Percentiles rank a stretch among this genome's conserved stretches.
These are phyloP conservation scores for Myiagra hebetior DNA, from an alignment of 2,113 vertebrate species.

Conservation along the genomic window DNA sequence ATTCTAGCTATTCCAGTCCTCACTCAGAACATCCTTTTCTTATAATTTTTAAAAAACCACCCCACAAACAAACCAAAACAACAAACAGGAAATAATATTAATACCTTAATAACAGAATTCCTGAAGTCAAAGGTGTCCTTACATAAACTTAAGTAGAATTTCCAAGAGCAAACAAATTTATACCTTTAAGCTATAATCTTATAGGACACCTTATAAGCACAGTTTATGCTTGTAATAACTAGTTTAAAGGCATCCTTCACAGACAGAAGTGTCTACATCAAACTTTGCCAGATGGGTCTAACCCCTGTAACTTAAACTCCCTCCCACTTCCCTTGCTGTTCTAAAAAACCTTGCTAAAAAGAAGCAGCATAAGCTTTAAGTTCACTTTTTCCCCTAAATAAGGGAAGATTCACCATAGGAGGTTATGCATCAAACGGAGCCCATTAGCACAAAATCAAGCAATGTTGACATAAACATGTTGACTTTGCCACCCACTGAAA, in stretches of 20 bases:
- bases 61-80: background rate
- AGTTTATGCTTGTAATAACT: background rate
- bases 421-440: background rate
- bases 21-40: background rate
- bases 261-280: background rate
- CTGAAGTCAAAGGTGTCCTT: background rate
- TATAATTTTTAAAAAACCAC: background rate
- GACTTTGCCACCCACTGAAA: background rate
- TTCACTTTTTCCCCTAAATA: background rate
- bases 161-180: background rate
- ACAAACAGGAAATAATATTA: background rate
- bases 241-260: background rate
- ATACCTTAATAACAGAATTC: background rate
- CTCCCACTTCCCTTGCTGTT: background rate
- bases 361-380: background rate
- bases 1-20: background rate
- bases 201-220: background rate
- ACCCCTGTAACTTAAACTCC: background rate
- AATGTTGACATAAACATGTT: accelerated
- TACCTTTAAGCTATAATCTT: background rate
- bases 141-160: background rate
- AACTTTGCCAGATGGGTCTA: background rate
- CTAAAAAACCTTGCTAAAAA: background rate
- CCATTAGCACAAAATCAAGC: background rate
- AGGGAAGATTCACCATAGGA: background rate